Evolutionary conservation across 1,140 invertebrate species (phyloP).

Genomic region (Drosophila kepulauana): DNA sequence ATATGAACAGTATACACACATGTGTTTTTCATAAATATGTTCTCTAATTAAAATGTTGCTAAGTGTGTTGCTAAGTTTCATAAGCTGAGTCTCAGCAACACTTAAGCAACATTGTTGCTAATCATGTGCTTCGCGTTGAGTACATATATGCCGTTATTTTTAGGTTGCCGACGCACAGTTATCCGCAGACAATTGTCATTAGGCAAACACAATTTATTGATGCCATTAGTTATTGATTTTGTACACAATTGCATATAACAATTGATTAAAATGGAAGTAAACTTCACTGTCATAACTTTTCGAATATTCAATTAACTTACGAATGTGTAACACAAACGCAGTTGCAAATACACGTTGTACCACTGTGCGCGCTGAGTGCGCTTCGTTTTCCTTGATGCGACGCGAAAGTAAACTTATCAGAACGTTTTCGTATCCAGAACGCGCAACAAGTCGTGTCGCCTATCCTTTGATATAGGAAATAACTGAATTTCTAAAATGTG

Average conservation of each 20-base stretch:
- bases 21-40: too few species aligned
- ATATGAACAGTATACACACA: too few species aligned
- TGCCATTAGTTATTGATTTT: too few species aligned
- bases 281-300: too few species aligned
- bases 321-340: too few species aligned
- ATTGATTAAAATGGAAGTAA: too few species aligned
- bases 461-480: background rate
- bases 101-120: constrained; percentile 17
- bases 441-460: constrained; percentile 37
- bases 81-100: background rate
- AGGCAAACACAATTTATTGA: too few species aligned
- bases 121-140: background rate
- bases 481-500: background rate
- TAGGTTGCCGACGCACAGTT: background rate
- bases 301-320: too few species aligned
- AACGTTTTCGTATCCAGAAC: constrained; percentile 26
- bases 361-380: constrained; percentile 16
- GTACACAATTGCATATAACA: too few species aligned
- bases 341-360: background rate
- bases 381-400: background rate
- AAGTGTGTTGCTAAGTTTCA: background rate
- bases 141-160: background rate
- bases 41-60: background rate
- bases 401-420: constrained; percentile 9
- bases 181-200: background rate